Conservation (phyloP, 1,140 invertebrate genomes). For the Apis laboriosa region DNA sequence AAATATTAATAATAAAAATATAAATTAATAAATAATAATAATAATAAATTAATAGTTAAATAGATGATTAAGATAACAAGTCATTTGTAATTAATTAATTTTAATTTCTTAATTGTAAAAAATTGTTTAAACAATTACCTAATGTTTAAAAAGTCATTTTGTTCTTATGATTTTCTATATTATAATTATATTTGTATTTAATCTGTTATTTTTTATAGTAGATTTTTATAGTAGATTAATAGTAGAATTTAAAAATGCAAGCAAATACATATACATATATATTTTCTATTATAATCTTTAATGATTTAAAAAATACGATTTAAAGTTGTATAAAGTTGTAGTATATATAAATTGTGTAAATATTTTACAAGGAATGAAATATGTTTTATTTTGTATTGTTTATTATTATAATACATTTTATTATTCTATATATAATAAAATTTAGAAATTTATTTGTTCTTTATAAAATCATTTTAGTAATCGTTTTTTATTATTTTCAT, state of each 20-base stretch:
- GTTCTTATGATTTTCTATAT: neutral
- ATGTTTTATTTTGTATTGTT: neutral
- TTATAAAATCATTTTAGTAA: neutral
- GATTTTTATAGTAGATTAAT: neutral
- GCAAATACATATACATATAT: neutral
- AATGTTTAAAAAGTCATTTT: constrained; percentile 11
- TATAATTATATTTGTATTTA: neutral
- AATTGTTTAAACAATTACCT: neutral
- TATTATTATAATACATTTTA: neutral
- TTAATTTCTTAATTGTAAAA: constrained; percentile 17
- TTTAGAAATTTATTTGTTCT: too few relatives aligned
- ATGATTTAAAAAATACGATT: neutral
- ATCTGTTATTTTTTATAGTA: neutral
- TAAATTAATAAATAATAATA: constrained; percentile 32
- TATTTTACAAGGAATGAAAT: neutral
- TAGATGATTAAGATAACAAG: constrained; percentile 4
- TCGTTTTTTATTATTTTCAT: neutral
- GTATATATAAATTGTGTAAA: neutral
- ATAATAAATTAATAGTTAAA: constrained; percentile 24
- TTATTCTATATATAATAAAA: neutral
- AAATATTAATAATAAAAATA: neutral
- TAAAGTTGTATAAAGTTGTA: neutral
- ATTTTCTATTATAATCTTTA: neutral
- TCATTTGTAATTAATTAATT: constrained; percentile 27
- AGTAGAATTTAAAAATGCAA: neutral